These are phyloP conservation scores for Tipula confusa DNA, from an alignment of 2,888 invertebrate species.

Conservation along the genomic window DNA sequence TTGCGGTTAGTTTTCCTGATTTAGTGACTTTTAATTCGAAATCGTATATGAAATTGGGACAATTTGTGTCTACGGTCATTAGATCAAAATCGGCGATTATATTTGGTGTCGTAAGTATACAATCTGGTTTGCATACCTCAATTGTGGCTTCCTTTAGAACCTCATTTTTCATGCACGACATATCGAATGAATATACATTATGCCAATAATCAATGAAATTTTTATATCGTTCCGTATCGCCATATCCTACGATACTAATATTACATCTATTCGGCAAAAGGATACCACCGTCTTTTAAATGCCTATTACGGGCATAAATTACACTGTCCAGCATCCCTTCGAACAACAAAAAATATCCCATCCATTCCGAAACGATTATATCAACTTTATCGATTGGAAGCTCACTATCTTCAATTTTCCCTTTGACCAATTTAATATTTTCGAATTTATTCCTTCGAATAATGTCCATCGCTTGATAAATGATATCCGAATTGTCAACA, in stretches of 20 bases:
- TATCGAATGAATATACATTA: constrained; percentile 89
- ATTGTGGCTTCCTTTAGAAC: constrained; percentile 74
- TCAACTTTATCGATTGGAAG: constrained; percentile 74
- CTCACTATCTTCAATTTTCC: constrained; percentile 77
- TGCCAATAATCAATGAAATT: constrained; percentile 82
- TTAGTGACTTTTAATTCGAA: constrained; percentile 63
- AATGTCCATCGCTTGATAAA: constrained; percentile 94
- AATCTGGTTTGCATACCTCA: constrained; percentile 56
- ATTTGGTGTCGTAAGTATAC: constrained; percentile 63
- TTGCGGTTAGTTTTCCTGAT: constrained; percentile 68
- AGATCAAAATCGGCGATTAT: constrained; percentile 70
- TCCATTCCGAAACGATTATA: constrained; percentile 95
- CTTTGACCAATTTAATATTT: constrained; percentile 74
- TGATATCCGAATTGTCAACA: constrained; percentile 93
- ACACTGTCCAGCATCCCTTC: constrained; percentile 97
- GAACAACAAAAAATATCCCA: constrained; percentile 95
- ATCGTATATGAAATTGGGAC: constrained; percentile 65
- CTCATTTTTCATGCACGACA: constrained; percentile 84
- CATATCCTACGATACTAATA: constrained; percentile 74
- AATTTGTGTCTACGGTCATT: constrained; percentile 64
- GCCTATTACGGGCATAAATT: constrained; percentile 79
- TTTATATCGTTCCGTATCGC: constrained; percentile 68
- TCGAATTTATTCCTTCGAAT: constrained; percentile 60
- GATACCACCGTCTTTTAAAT: constrained; percentile 68
- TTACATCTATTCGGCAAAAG: constrained; percentile 82